Percentiles rank a stretch among this genome's conserved stretches.
Conservation (phyloP, 1,140 invertebrate genomes). For the Latrodectus geometricus region DNA sequence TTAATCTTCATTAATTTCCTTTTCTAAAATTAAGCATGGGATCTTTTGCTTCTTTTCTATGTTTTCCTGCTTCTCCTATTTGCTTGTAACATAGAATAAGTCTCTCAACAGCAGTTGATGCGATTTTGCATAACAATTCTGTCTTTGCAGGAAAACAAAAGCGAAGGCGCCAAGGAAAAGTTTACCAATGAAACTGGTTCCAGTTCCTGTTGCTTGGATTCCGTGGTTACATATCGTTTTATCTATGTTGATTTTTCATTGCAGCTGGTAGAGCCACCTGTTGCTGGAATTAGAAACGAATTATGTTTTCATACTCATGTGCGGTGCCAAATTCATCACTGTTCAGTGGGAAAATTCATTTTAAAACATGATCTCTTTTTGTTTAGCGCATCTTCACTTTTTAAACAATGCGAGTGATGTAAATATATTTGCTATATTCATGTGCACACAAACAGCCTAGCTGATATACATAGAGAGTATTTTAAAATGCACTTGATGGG, state of each 20-base stretch:
- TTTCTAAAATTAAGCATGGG: background rate
- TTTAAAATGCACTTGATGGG: no score
- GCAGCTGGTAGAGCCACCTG: background rate
- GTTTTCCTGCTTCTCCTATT: background rate
- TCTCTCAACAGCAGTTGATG: background rate
- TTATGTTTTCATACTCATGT: conserved; percentile 18
- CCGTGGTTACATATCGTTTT: background rate
- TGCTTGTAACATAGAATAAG: background rate
- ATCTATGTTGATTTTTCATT: background rate
- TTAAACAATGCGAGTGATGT: background rate
- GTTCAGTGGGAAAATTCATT: background rate
- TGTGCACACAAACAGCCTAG: no score
- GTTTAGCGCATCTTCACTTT: background rate
- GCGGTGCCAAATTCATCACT: conserved; percentile 24
- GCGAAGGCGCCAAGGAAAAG: conserved; percentile 31
- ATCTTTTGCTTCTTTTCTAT: background rate
- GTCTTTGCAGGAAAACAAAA: conserved; percentile 36
- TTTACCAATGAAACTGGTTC: conserved; percentile 3
- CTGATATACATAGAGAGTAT: no score
- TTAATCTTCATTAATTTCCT: background rate
- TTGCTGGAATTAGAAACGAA: background rate
- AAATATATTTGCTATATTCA: background rate
- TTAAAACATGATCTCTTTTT: background rate
- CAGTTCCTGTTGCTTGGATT: background rate
- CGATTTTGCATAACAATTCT: background rate